Evolutionary conservation across 2,797 vertebrate species (phyloP).

Genomic region (Mionectes olivaceus): DNA sequence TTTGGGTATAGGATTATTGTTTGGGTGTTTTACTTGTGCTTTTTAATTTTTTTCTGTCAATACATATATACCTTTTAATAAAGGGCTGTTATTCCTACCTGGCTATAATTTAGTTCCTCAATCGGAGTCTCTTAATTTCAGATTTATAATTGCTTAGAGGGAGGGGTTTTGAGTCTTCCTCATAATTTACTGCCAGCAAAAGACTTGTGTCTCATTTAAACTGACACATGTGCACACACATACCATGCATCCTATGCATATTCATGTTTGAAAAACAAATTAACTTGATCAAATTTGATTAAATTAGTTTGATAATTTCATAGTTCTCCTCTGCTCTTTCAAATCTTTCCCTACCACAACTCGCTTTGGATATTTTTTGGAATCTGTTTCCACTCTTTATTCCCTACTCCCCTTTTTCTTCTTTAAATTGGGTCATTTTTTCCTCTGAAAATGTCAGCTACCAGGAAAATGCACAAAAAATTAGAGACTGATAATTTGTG

Average conservation of each 20-base stretch:
- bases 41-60: too few relatives aligned
- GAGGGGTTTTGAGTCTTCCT: too few relatives aligned
- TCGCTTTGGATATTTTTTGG: background rate
- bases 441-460: background rate
- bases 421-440: background rate
- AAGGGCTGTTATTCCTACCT: too few relatives aligned
- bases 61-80: too few relatives aligned
- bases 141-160: too few relatives aligned
- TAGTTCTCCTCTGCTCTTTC: background rate
- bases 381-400: background rate
- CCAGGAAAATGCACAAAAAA: background rate
- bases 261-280: constrained; percentile 8
- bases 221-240: background rate
- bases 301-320: background rate
- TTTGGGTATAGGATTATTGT: too few relatives aligned
- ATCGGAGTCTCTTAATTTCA: too few relatives aligned
- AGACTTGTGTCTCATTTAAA: too few relatives aligned
- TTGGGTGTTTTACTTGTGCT: too few relatives aligned
- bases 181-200: too few relatives aligned
- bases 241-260: background rate
- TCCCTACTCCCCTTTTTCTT: background rate
- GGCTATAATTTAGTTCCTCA: too few relatives aligned
- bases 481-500: background rate
- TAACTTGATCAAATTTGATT: background rate
- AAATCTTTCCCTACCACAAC: rapidly evolving